These are phyloP conservation scores for Polylopha cassiicola DNA, from an alignment of 2,888 invertebrate species.

Conservation along the genomic window DNA sequence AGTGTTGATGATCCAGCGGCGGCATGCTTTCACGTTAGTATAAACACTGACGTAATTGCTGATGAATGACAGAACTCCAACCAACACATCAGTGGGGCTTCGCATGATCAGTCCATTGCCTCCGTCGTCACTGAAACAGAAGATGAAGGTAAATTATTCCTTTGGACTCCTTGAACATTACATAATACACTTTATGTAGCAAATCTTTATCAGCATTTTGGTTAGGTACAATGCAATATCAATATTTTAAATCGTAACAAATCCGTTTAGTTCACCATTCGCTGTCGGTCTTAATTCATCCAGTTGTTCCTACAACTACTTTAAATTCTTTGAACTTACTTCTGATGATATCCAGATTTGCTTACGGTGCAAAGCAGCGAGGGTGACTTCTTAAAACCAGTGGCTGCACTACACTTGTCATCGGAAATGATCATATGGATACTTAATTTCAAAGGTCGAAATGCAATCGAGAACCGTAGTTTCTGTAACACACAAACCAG, in stretches of 20 bases:
- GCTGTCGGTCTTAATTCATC: no score
- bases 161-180: no score
- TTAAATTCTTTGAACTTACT: no score
- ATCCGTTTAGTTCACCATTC: no score
- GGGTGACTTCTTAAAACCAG: constrained; percentile 1
- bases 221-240: no score
- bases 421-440: constrained; percentile 10
- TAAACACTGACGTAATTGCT: constrained; percentile 24
- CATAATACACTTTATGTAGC: no score
- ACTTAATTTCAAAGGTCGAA: constrained; percentile 14
- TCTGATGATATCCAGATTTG: constrained; percentile 21
- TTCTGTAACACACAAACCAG: no score
- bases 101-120: constrained; percentile 27
- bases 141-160: no score
- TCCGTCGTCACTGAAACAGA: constrained; percentile 30
- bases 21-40: constrained; percentile 18
- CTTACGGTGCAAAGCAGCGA: constrained; percentile 16
- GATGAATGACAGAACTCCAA: constrained; percentile 27
- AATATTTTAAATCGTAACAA: no score
- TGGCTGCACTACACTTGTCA: constrained; percentile 9
- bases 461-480: constrained; percentile 20
- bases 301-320: no score
- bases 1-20: background rate
- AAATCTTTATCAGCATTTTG: no score
- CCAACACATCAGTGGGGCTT: constrained; percentile 12